phyloP scores from a whole-genome alignment of 2,888 invertebrate genomes.

The Caenorhabditis auriculariae region DNA sequence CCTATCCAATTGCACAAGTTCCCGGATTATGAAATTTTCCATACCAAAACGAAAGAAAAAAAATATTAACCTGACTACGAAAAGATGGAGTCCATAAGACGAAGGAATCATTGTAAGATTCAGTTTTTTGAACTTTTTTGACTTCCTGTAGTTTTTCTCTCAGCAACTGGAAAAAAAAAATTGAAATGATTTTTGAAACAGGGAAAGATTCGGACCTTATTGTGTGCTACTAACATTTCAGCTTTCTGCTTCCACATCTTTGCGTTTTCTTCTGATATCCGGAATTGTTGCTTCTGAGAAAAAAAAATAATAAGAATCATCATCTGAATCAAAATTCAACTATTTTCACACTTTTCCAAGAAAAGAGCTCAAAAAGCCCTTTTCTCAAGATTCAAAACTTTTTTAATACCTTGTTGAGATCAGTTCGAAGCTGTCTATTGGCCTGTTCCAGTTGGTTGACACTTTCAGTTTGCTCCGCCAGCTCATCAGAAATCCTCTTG shows the following conservation, averaged over 20 bases:
- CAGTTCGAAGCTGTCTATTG: conserved; percentile 38
- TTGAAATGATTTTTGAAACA: not conserved
- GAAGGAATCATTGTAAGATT: conserved; percentile 15
- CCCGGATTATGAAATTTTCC: too few species aligned
- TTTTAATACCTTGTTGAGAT: conserved; percentile 26
- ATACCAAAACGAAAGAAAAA: not conserved
- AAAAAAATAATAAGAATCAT: not conserved
- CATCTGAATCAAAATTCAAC: not conserved
- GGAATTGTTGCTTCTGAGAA: conserved; percentile 33
- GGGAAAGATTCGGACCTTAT: conserved; percentile 30
- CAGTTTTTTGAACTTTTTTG: conserved; percentile 16
- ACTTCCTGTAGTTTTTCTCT: conserved; percentile 43
- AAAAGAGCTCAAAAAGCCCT: too few species aligned
- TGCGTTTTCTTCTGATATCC: conserved; percentile 35
- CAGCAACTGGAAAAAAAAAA: conserved; percentile 27
- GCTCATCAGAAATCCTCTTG: conserved; percentile 38
- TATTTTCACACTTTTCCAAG: not conserved
- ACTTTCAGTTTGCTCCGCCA: conserved; percentile 36
- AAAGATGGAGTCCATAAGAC: conserved; percentile 43
- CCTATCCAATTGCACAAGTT: too few species aligned
- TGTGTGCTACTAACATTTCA: conserved; percentile 46
- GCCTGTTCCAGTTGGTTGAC: conserved; percentile 38
- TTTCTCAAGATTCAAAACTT: not conserved
- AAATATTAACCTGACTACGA: conserved; percentile 29
- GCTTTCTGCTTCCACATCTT: conserved; percentile 49